These are phyloP conservation scores for Physella acuta DNA, from an alignment of 1,140 invertebrate species.

Conservation along the genomic window DNA sequence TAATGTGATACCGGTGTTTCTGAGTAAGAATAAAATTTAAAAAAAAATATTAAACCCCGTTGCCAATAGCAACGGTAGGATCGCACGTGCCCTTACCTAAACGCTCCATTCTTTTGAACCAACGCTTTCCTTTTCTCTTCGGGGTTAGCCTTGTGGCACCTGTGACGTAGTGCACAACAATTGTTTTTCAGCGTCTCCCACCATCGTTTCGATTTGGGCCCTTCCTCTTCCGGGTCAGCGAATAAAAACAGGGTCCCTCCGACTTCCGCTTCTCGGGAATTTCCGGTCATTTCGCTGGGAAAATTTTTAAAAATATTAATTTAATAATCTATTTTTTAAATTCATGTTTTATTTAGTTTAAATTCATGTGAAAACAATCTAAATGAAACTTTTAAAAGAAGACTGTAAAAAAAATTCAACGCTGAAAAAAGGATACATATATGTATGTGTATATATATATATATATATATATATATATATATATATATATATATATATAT, in stretches of 20 bases:
- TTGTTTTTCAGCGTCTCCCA: constrained; percentile 10
- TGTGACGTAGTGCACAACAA: constrained; percentile 8
- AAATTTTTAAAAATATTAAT: no score
- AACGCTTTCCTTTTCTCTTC: constrained; percentile 43
- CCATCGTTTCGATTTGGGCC: constrained; percentile 13
- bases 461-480: not conserved
- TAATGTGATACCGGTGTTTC: no score
- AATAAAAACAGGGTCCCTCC: constrained; percentile 31
- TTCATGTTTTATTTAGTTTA: no score
- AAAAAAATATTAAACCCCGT: not conserved
- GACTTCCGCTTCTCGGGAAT: constrained; percentile 22
- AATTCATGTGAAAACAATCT: no score
- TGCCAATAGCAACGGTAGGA: not conserved
- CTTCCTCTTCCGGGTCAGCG: constrained; percentile 18
- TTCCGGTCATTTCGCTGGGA: no score
- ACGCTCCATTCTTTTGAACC: constrained; percentile 31
- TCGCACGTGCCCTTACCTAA: not conserved
- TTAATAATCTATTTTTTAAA: no score
- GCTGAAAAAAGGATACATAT: no score
- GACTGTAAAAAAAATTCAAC: no score
- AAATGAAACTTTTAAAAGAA: no score
- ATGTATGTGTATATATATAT: no score
- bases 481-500: not conserved
- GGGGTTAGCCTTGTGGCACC: constrained; percentile 33
- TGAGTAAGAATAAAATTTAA: no score